Evolutionary conservation across 2,888 invertebrate species (phyloP), one percentile per base, ranked within the genome.

Genomic region (Caenorhabditis sinica): DNA sequence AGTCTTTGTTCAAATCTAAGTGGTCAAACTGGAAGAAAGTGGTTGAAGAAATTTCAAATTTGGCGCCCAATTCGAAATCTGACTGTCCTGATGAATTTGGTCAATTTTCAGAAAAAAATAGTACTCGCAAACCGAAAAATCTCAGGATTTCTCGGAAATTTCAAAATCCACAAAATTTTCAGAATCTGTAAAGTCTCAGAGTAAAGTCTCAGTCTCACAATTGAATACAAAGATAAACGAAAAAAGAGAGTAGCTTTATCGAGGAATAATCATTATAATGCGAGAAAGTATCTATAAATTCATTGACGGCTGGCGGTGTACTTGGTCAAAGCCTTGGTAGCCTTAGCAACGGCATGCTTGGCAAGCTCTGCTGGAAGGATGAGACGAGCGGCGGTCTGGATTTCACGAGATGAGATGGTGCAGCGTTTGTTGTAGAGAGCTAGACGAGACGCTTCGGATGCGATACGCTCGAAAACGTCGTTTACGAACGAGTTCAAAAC

Each of bases 401-500:
- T 94, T 87, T 96, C 96, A 72, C 95, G 94, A 83, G 95, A 95
- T 0, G 95, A 95, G 90, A 96, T 94, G 0, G 96, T 96, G 0
- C 94, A 95, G 60, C 95, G 94, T 92, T 95, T 95, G 86, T 94
- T 94, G 91, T 95, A 95, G 15, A 94, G 94, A 0, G 95, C 95
- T 76, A 96, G 91, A 68, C 95, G 94, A 15, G 90, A 90, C 4
- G 92, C 90, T 80, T 92, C 92, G 0, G 94, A 93, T 0, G 95
- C 95, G 58, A 96, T 95, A 56, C 95, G 94, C 92, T 96, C 95
- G 90, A 96, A 94, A 90, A 95, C 95, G 89, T 96, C 96, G 88
- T 95, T 95, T 0, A 96, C 95, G 85, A 96, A 96, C 89, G 95
- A 95, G 88, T 95, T 95, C 95, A 96, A 95, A 87, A 96, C 95